Base-by-base conservation (phyloP, 2,113 vertebrate genomes). In the Steatornis caripensis region DNA sequence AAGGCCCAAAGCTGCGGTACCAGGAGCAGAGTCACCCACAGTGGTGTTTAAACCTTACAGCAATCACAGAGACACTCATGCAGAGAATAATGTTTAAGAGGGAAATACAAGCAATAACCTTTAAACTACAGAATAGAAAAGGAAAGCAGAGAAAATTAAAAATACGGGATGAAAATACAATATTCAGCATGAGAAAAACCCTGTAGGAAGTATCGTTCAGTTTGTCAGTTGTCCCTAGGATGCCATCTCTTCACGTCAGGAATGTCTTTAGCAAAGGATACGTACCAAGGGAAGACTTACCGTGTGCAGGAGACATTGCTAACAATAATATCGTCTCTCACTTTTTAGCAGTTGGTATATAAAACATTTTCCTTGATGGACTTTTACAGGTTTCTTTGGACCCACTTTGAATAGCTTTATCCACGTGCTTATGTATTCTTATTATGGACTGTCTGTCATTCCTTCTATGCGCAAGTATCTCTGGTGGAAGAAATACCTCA, bases 401-500 rank as follows among this genome's bases (percentile, higher is more conserved):
- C 99, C 99, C 36, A 98, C 98, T 19, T 96, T 99, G 84, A 99
- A 99, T 89, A 99, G 99, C 80, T 99, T 99, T 94, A 99, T 99
- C 91, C 99, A 99, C 3, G 98, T 99, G 58, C 98, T 99, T 5
- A 99, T 99, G 99, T 99, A 99, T 66, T 99, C 99, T 39, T 99
- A 99, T 62, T 99, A 99, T 0, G 98, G 99, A 13, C 97, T 99
- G 14, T 99, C 99, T 2, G 98, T 99, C 84, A 98, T 99, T 90
- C 99, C 99, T 12, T 99, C 98, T 5, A 98, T 99, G 98, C 98
- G 97, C 82, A 99, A 97, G 85, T 99, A 99, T 75, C 98, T 99
- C 15, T 99, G 99, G 99, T 99, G 99, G 99, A 99, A 99, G 97
- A 99, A 98, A 81, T 99, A 99, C 65, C 99, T 99, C 95, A 99